Base-by-base conservation (phyloP, 30 jellyfish, hydroid and myxozoan genomes). In the Hydra vulgaris region DNA sequence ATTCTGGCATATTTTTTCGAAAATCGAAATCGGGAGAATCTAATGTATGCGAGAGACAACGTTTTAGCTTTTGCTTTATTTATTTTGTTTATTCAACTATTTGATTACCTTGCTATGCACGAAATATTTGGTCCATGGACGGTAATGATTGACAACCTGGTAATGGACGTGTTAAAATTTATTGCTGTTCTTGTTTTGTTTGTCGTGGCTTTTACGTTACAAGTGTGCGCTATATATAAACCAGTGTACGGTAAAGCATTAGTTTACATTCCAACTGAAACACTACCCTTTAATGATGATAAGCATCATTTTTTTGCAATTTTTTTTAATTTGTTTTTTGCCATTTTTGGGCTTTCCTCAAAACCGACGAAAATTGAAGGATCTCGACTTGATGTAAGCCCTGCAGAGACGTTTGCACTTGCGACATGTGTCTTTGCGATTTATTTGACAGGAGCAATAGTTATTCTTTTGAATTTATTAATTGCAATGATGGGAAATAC, bases 401-500 rank as follows among this genome's bases (percentile, higher is more conserved):
- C 98, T n/a, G 82, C 89, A 7, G 98, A 90, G 53, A 86, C 96
- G 66, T 74, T 74, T 69, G 69, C 77, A 26, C 76, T 91, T 23
- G 98, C 96, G 15, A 72, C 83, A 61, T 83, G 81, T 23, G 84
- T 86, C 7, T 91, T 86, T 27, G 98, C 90, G 23, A 66, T 87
- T 18, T 91, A 86, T 70, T 88, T 86, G 79, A 91, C 87, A 79
- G 76, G 87, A 74, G 95, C 91, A 80, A 91, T 91, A 74, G 72
- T 91, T 70, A 95, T 91, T 15, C 80, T 91, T 78, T 69, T 91
- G 72, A 91, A 91, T 79, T 86, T 91, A 7, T 91, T 91, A 78
- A 91, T 91, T 74, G 98, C 98, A 53, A 91, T 91, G 98, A 91
- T 91, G 98, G 84, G 98, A 68, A 82, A 87, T 73, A 91, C 98